Evolutionary conservation across 2,113 vertebrate genomes (phyloP), one percentile per base, ranked within the genome.

Genomic region (Phylloscopus whistleri): DNA sequence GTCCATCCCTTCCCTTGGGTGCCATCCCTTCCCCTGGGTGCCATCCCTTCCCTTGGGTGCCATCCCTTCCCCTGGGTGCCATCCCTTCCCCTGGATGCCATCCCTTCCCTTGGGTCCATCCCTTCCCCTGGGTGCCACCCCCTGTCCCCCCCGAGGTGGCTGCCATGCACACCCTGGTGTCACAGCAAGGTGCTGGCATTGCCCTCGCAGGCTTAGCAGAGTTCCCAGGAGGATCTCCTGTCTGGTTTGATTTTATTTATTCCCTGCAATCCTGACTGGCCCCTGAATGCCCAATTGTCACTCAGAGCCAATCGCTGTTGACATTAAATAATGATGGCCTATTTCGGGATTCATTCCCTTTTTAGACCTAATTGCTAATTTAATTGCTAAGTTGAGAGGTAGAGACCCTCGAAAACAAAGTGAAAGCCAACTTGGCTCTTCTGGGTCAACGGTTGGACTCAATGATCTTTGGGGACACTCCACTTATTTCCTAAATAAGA

Each of bases 121-220:
- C 66, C 33, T 26, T n/a, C 43, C 64, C 22, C 13, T 52, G 51
- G 51, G 6, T 69, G 6, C 66, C 33, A 15, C 27, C 44, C 64
- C 23, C 24, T n/a, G 37, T 41, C 49, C 48, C 39, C 64, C 20
- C 6, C 0, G 0, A 24, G 64, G 33, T 46, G 39, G 10, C 64
- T 5, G 22, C 74, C 5, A 10, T 4, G 2, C 84, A n/a, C n/a
- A 5, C 39, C 7, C 30, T 1, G 48, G 56, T 53, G 84, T 13
- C 44, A 28, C 13, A 69, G 46, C 53, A 3, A 2, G 11, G 46
- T 19, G 39, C 63, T 62, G 48, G 0, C 0, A 0, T 8, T 62
- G 33, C 27, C 27, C 64, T 33, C 3, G 0, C 28, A 62, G 16
- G 1, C 37, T 4, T 0, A 11, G 48, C 72, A 33, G 19, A 22